Conservation (phyloP, 2,113 vertebrate genomes). For the Ctenomys sociabilis region DNA sequence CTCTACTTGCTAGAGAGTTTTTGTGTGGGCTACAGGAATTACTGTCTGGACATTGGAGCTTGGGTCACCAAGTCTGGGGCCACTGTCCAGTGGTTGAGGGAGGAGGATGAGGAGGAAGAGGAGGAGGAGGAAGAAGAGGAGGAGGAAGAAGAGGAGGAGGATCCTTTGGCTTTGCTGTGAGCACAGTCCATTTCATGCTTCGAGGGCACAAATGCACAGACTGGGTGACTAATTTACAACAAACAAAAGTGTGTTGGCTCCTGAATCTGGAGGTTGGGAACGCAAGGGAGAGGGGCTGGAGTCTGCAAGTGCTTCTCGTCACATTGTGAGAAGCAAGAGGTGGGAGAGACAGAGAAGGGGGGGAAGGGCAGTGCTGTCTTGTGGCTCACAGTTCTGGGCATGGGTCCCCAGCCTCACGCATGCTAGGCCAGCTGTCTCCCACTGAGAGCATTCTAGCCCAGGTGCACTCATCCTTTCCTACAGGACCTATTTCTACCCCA, state of each 20-base stretch:
- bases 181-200: neutral
- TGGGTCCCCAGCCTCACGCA: neutral
- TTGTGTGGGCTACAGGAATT: neutral
- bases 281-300: neutral
- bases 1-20: neutral
- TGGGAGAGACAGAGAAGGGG: neutral
- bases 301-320: neutral
- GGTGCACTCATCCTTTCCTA: neutral
- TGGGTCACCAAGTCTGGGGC: too few relatives aligned
- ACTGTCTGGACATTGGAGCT: neutral
- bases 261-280: neutral
- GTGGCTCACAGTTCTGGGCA: neutral
- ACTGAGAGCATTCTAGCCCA: neutral
- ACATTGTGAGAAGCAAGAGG: neutral
- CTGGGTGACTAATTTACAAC: neutral
- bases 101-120: neutral
- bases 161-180: rapidly evolving
- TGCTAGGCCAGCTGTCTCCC: neutral
- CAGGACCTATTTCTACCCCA: neutral
- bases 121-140: neutral
- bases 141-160: too few relatives aligned
- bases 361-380: neutral
- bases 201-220: neutral
- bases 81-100: too few relatives aligned
- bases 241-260: neutral